A percentile compares a stretch with the other conserved stretches of the same genome.
These are phyloP conservation scores for Drosophila grimshawi DNA, from an alignment of 1,140 invertebrate species.

Conservation along the genomic window DNA sequence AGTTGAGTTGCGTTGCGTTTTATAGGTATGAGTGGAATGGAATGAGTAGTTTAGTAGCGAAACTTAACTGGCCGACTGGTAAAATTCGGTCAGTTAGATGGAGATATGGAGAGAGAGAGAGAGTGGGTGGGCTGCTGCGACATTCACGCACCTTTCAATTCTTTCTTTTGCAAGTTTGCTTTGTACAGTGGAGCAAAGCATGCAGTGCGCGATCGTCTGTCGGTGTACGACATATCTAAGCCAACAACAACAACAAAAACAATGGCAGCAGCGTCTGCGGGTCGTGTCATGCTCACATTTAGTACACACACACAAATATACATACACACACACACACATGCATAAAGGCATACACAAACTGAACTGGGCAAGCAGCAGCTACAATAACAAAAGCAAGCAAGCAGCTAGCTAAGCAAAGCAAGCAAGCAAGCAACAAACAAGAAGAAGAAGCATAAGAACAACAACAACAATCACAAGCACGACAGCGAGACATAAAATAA, in stretches of 20 bases:
- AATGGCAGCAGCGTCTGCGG: constrained; percentile 50
- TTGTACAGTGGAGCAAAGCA: constrained; percentile 13
- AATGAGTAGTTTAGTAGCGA: constrained; percentile 27
- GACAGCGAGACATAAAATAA: constrained; percentile 77
- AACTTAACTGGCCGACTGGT: constrained; percentile 23
- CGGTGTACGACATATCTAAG: constrained; percentile 20
- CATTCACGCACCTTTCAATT: constrained; percentile 19
- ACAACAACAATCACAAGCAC: constrained; percentile 52
- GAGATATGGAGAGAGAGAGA: background rate
- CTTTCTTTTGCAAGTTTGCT: constrained; percentile 3
- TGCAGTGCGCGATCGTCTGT: constrained; percentile 8
- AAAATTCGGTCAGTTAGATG: constrained; percentile 14
- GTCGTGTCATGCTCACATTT: constrained; percentile 71
- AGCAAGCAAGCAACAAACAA: constrained; percentile 22
- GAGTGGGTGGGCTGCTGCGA: background rate
- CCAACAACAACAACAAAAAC: constrained; percentile 34
- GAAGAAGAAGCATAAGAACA: constrained; percentile 26
- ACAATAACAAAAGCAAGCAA: constrained; percentile 40
- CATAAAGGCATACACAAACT: constrained; percentile 17
- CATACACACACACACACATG: background rate
- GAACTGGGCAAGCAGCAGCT: constrained; percentile 60
- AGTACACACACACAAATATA: constrained; percentile 33
- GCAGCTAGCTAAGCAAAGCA: constrained; percentile 45
- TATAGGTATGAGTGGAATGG: constrained; percentile 40
- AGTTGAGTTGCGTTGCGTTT: constrained; percentile 15